Evolutionary conservation across 2,888 invertebrate genomes (phyloP).

Genomic region (Apamea monoglypha): DNA sequence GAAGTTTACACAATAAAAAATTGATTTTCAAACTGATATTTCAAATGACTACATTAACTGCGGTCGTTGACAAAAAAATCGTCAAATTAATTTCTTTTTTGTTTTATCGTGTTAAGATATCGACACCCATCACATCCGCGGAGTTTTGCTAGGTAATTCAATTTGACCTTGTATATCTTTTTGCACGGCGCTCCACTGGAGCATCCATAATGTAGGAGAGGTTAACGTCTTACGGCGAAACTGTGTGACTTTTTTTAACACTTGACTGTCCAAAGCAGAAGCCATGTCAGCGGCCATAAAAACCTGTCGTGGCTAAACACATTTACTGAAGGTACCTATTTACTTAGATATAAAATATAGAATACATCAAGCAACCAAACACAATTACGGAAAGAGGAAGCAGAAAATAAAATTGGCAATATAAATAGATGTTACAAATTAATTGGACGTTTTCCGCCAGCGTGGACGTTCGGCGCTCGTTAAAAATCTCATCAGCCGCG

Average conservation of each 20-base stretch:
- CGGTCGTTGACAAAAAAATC: too few relatives aligned
- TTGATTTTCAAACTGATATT: too few relatives aligned
- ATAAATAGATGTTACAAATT: slow-evolving; percentile 68
- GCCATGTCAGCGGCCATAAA: neutral
- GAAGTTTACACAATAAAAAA: too few relatives aligned
- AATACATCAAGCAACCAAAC: slow-evolving; percentile 33
- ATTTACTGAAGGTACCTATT: neutral
- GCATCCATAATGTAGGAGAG: slow-evolving; percentile 11
- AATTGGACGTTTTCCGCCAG: slow-evolving; percentile 72
- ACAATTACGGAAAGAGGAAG: slow-evolving; percentile 53
- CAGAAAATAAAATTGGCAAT: slow-evolving; percentile 61
- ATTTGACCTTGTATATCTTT: neutral
- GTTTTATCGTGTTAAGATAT: too few relatives aligned
- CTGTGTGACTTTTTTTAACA: neutral
- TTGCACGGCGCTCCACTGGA: neutral
- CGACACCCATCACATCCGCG: neutral
- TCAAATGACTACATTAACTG: too few relatives aligned
- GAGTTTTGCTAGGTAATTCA: neutral
- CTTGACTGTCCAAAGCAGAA: slow-evolving; percentile 17
- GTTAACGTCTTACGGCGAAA: neutral
- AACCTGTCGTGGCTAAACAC: neutral
- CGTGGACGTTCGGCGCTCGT: slow-evolving; percentile 70
- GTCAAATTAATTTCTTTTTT: too few relatives aligned
- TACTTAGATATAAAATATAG: neutral
- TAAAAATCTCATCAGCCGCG: slow-evolving; percentile 76